Percentiles rank a stretch among this genome's conserved stretches.
phyloP scores from a whole-genome alignment of 2,113 vertebrate species.

The Eulemur rufifrons region DNA sequence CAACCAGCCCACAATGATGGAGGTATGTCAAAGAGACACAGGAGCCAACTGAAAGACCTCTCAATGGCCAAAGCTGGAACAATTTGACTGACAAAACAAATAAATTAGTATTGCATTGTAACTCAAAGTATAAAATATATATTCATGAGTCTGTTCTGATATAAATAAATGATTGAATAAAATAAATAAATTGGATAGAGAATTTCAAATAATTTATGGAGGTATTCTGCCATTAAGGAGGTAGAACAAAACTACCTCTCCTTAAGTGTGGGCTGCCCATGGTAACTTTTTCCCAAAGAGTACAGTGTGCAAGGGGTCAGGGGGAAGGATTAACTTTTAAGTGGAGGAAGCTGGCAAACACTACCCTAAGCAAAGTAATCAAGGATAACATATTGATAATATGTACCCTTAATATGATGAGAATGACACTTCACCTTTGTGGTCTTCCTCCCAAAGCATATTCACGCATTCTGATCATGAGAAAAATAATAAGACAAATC shows the following conservation, averaged over 20 bases:
- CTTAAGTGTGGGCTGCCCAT: neutral
- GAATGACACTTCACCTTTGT: neutral
- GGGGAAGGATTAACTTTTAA: neutral
- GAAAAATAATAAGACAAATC: neutral
- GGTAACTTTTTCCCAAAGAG: neutral
- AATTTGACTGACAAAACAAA: neutral
- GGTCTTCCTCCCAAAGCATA: neutral
- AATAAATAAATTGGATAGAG: neutral
- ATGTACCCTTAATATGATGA: neutral
- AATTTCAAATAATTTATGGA: neutral
- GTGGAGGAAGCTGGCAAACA: neutral
- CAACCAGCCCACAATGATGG: neutral
- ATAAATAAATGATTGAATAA: neutral
- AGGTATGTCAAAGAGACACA: neutral
- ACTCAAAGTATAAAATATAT: neutral
- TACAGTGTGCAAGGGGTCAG: neutral
- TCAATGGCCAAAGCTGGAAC: neutral
- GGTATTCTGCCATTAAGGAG: neutral
- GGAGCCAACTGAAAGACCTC: neutral
- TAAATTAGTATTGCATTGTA: neutral
- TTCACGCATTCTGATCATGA: neutral
- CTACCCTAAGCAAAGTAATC: neutral
- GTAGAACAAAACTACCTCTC: accelerated
- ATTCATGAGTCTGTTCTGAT: neutral
- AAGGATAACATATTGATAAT: neutral